Base-by-base conservation (phyloP, 2,888 invertebrate species). In the Torymus texanus region DNA sequence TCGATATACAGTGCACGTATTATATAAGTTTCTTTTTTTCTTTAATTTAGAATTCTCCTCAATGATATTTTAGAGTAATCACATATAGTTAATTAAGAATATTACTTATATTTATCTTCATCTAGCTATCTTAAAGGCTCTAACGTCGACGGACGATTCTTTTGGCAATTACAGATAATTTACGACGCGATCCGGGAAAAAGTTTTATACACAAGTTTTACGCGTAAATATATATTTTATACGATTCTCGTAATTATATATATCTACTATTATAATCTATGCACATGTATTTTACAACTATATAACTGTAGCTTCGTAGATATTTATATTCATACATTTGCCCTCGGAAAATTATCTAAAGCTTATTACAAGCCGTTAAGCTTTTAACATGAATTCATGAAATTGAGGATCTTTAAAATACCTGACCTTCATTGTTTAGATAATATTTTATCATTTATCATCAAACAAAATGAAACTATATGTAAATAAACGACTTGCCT, bases 121-220 rank as follows among this genome's bases (percentile, higher is more conserved):
- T 50, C 21, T 24, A 55, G 11, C 14, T 56, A 67, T 62, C 56
- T 73, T 62, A 73, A 73, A 73, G 29, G 18, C 14, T 65, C 41
- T 66, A 66, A 50, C 12, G 24, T 76, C 53, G 24, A 55, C 16
- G 59, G 56, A 77, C 73, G 68, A 77, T 73, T 59, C 55, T 59
- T 76, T 73, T 68, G 73, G 73, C 73, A 75, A 61, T 71, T 63
- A 71, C 16, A 71, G 4, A 58, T 68, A 53, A 68, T 70, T 62
- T 70, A 66, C 14, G 18, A 59, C n/a, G 11, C 16, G 53, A 58
- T 61, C 29, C 53, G 14, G 13, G 53, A 53, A 56, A 65, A 77
- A 66, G 29, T 53, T 78, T 74, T 63, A 58, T 68, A 61, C 56
- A 68, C 63, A 67, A 62, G 24, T 73, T 50, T 73, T 50, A 68